Evolutionary conservation across 1,140 invertebrate species (phyloP).

Genomic region (Heliconius himera): DNA sequence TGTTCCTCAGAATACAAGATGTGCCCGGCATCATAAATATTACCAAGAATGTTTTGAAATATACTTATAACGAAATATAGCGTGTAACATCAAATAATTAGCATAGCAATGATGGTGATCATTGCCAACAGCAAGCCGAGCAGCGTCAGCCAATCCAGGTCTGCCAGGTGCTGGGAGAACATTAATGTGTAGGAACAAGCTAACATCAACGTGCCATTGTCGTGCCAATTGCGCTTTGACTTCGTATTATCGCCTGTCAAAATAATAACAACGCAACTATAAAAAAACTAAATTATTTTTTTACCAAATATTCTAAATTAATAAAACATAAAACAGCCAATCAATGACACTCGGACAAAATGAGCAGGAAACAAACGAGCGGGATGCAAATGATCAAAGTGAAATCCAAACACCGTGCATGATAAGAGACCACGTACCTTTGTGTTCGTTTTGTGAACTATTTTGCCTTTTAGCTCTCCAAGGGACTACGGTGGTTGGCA

Average conservation of each 20-base stretch:
- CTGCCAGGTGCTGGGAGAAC: slow-evolving; percentile 84
- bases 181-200: slow-evolving; percentile 85
- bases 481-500: slow-evolving; percentile 68
- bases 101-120: slow-evolving; percentile 85
- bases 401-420: slow-evolving; percentile 79
- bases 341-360: slow-evolving; percentile 44
- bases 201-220: slow-evolving; percentile 82
- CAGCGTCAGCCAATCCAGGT: slow-evolving; percentile 85
- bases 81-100: slow-evolving; percentile 72
- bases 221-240: slow-evolving; percentile 81
- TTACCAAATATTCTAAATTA: slow-evolving; percentile 29
- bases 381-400: slow-evolving; percentile 74
- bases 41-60: not conserved
- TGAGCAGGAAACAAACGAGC: slow-evolving; percentile 44
- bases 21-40: not conserved
- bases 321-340: slow-evolving; percentile 28
- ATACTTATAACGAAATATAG: slow-evolving; percentile 19
- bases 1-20: not conserved
- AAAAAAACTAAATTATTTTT: slow-evolving; percentile 45
- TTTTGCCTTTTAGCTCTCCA: slow-evolving; percentile 73
- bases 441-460: slow-evolving; percentile 71
- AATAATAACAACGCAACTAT: slow-evolving; percentile 62
- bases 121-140: slow-evolving; percentile 86
- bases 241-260: slow-evolving; percentile 72
- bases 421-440: slow-evolving; percentile 76